Base-by-base conservation (phyloP, 2,113 vertebrate species). In the Grantiella picta region DNA sequence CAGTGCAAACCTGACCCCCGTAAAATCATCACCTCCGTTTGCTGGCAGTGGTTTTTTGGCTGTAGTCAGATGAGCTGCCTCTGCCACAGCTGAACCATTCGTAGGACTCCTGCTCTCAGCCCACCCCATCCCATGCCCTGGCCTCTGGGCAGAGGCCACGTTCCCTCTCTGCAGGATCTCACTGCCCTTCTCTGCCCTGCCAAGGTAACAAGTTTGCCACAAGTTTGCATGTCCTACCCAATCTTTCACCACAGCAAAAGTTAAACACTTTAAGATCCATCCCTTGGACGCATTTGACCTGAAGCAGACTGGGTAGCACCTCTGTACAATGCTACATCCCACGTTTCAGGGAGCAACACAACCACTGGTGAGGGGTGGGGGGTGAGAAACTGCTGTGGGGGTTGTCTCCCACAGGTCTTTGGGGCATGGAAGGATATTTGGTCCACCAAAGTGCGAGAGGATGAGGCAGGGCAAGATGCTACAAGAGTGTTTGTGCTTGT, bases 271-370 rank as follows among this genome's bases (percentile, higher is more conserved):
- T 56, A 20, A 71, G 44, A 71, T 64, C 47, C 61, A 59, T 64
- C 24, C 81, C 59, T 47, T 21, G 38, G 44, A 81, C 47, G 10
- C 47, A 15, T 53, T 20, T 61, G 45, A 81, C 84, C 44, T 1
- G 3, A 63, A 78, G 63, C 65, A 84, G 69, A 65, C 63, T 57
- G 82, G 86, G 54, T 65, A 77, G 71, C 89, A 86, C 89, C 80
- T 57, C 69, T 2, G 0, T 9, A 22, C 0, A 1, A 38, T 53
- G 47, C 56, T 33, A 38, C 44, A 24, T 54, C 65, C 70, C 8
- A 3, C 12, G 0, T 33, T 90, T 36, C 64, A 59, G 73, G 49
- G 60, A 87, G 40, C 0, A 0, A 38, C 6, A 19, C 17, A 52
- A 25, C 35, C 44, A 24, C 52, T n/a, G 38, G 69, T 40, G 70